phyloP scores from a whole-genome alignment of 1,140 invertebrate species.

The Sweltsa coloradensis region DNA sequence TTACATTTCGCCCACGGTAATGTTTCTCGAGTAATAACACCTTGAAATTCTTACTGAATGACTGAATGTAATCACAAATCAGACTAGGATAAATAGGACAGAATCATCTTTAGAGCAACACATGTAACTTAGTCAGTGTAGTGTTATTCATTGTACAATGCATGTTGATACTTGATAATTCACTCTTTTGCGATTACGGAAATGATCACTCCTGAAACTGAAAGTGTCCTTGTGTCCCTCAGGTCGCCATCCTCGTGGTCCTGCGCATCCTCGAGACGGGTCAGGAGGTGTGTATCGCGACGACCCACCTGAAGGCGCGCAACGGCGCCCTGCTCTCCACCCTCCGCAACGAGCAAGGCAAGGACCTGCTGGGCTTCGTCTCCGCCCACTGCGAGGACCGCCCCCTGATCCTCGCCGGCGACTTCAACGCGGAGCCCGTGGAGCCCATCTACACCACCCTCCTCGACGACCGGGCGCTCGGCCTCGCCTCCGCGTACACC shows the following conservation, averaged over 20 bases:
- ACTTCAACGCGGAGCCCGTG: slow-evolving; percentile 65
- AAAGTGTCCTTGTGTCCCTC: slow-evolving; percentile 20
- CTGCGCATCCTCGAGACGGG: slow-evolving; percentile 39
- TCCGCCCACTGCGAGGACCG: slow-evolving; percentile 32
- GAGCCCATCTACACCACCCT: slow-evolving; percentile 58
- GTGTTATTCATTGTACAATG: no score
- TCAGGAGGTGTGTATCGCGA: slow-evolving; percentile 50
- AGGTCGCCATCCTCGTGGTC: slow-evolving; percentile 49
- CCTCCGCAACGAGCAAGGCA: slow-evolving; percentile 60
- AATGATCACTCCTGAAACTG: no score
- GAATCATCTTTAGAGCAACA: no score
- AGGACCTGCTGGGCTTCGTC: slow-evolving; percentile 52
- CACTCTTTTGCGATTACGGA: no score
- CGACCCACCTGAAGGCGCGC: slow-evolving; percentile 69
- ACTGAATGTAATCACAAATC: no score
- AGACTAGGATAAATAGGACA: no score
- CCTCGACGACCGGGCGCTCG: slow-evolving; percentile 30
- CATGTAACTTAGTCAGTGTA: no score
- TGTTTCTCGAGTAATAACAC: no score
- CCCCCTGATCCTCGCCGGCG: slow-evolving; percentile 57
- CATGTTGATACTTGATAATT: no score
- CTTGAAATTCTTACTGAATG: no score
- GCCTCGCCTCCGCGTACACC: slow-evolving; percentile 36
- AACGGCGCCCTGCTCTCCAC: slow-evolving; percentile 52
- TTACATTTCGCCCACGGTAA: no score